phyloP scores from a whole-genome alignment of 2,113 vertebrate species.

The Strix uralensis region DNA sequence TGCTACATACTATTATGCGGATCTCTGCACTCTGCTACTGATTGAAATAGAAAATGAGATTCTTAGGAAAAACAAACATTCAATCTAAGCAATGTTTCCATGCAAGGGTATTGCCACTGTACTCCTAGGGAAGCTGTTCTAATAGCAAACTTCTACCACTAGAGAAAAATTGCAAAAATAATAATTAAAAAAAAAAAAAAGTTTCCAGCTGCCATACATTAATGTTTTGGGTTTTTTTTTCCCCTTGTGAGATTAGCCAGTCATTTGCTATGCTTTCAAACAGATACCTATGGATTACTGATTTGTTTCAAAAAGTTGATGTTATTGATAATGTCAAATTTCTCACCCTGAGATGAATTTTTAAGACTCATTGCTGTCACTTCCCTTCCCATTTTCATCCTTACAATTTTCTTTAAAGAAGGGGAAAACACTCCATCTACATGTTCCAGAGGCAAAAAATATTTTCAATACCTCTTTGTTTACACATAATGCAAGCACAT shows the following conservation, averaged over 20 bases:
- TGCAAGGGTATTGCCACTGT: background rate
- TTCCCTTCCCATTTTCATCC: background rate
- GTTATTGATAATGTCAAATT: background rate
- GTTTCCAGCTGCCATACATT: background rate
- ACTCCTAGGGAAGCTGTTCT: background rate
- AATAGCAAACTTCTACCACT: background rate
- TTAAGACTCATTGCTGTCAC: background rate
- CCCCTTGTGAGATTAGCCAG: background rate
- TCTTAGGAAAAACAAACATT: background rate
- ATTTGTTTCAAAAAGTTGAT: background rate
- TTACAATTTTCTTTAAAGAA: background rate
- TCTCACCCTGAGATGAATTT: background rate
- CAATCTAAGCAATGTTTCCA: background rate
- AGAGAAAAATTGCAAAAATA: background rate
- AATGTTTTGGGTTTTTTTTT: rapidly evolving
- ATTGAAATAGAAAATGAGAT: background rate
- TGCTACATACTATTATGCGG: background rate
- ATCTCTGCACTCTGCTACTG: background rate
- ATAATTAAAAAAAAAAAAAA: background rate
- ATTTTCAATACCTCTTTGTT: background rate
- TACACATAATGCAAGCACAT: background rate
- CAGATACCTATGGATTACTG: background rate
- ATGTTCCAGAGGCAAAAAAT: background rate
- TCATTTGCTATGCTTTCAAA: background rate
- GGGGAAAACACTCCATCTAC: background rate